Base-by-base conservation (phyloP, 1,140 invertebrate genomes). In the Ditylenchus dipsaci region DNA sequence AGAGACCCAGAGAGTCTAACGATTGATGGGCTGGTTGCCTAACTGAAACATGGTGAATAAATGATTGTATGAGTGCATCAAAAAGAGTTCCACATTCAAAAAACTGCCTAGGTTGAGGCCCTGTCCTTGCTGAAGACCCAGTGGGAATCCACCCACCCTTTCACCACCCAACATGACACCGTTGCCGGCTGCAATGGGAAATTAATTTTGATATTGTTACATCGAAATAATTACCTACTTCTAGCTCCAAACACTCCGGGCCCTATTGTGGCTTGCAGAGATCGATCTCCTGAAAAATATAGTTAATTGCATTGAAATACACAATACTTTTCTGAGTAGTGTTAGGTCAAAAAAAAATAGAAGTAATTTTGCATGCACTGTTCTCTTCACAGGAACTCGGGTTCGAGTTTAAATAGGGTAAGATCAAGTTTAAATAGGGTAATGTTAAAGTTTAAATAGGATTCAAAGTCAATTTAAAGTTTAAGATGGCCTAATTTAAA, bases 81-180 rank as follows among this genome's bases (percentile, higher is more conserved):
- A 27, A 71, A 26, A 59, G 11, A n/a, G 42, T 17, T 7, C 8
- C 21, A 73, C 72, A 19, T 73, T 74, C 23, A 73, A 72, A 8
- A 73, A 67, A 59, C 75, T 74, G 21, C 73, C 73, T 1, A 74
- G 38, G 33, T 74, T 73, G 26, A 74, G 43, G 5, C 75, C 73
- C 56, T 23, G 49, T 17, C 56, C 67, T 27, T 76, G 56, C n/a
- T 75, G 27, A 21, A 75, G 38, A 19, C 73, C 73, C 17, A 74
- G 49, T 1, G 29, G 49, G 3, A 68, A 77, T n/a, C 78, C 76
- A 17, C 73, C 73, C 29, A 74, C 45, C n/a, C 73, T 53, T 33
- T 57, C 62, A 30, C 63, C 63, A 38, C 75, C 75, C n/a, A 74
- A 29, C 7, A 67, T 53, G 0, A 74, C 59, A 33, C 73, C 73